These are phyloP conservation scores for Drosophila sturtevanti DNA, from an alignment of 1,140 invertebrate species.

Conservation along the genomic window DNA sequence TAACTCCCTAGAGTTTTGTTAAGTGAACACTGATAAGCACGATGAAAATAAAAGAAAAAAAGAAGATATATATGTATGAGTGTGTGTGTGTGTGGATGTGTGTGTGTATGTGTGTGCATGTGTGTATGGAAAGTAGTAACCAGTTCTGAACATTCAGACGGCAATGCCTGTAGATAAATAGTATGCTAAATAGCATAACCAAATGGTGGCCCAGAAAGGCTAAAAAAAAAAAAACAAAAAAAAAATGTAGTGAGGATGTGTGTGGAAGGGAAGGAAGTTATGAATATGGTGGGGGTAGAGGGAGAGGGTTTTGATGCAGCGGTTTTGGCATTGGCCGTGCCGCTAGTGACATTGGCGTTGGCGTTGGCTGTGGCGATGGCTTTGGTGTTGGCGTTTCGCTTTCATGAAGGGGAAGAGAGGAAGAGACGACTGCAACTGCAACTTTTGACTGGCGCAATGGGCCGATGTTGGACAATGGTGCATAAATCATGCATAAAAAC, in stretches of 20 bases:
- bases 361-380: neutral
- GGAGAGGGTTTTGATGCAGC: no score
- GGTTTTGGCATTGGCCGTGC: conserved; percentile 2
- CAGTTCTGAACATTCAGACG: neutral
- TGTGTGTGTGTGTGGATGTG: no score
- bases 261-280: neutral
- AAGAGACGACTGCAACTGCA: neutral
- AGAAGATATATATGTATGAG: neutral
- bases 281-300: no score
- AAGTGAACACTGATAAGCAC: neutral
- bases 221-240: no score
- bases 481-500: conserved; percentile 9
- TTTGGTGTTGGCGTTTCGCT: neutral
- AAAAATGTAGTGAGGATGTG: no score
- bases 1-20: conserved; percentile 1
- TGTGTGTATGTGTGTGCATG: neutral
- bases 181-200: conserved; percentile 9
- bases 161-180: conserved; percentile 5
- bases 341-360: neutral
- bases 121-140: neutral
- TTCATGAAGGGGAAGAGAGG: neutral
- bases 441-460: conserved; percentile 3
- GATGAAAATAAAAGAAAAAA: neutral
- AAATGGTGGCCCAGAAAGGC: neutral
- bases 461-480: conserved; percentile 2